phyloP scores from a whole-genome alignment of 2,888 invertebrate species.

The Boloria selene region DNA sequence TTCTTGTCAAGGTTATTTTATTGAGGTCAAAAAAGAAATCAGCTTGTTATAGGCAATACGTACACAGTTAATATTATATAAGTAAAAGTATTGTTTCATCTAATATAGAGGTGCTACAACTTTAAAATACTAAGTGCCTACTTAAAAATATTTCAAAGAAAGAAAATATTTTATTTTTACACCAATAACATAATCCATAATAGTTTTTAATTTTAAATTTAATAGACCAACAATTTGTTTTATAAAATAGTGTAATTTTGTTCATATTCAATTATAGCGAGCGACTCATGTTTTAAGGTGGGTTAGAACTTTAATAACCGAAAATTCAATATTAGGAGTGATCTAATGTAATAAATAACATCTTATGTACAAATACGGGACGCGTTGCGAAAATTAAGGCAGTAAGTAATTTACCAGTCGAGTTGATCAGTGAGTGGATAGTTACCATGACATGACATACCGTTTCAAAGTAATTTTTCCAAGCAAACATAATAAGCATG shows the following conservation, averaged over 20 bases:
- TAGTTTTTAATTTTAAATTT: too few relatives aligned
- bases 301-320: too few relatives aligned
- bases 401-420: constrained; percentile 50
- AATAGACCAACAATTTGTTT: too few relatives aligned
- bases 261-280: too few relatives aligned
- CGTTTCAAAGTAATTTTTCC: constrained; percentile 61
- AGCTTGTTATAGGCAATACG: constrained; percentile 4
- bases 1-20: constrained; percentile 54
- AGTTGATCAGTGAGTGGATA: constrained; percentile 56
- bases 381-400: constrained; percentile 54
- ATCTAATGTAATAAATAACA: constrained; percentile 2
- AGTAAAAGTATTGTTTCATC: not conserved
- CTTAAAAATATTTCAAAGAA: too few relatives aligned
- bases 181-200: too few relatives aligned
- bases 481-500: constrained; percentile 45
- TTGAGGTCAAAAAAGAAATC: constrained; percentile 43
- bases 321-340: too few relatives aligned
- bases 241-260: too few relatives aligned
- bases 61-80: constrained; percentile 6
- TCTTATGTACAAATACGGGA: constrained; percentile 37
- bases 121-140: too few relatives aligned
- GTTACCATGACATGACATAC: constrained; percentile 65
- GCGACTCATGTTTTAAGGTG: too few relatives aligned
- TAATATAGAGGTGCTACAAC: not conserved
- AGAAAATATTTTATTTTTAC: too few relatives aligned